Evolutionary conservation across 2,113 vertebrate genomes (phyloP).

Genomic region (Sinosuthora webbiana): DNA sequence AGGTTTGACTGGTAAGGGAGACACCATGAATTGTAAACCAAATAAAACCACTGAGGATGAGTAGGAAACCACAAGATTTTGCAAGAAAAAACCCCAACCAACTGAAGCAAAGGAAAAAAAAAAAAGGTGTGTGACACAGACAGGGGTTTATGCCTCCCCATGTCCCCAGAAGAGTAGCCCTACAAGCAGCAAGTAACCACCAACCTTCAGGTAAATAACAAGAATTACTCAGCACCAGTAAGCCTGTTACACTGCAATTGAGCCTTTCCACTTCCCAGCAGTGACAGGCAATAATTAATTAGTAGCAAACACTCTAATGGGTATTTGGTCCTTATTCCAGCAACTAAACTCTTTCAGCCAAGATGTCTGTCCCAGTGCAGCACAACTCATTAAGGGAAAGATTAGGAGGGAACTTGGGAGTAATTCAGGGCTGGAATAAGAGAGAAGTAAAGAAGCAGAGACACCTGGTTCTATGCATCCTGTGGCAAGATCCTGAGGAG

Average conservation of each 20-base stretch:
- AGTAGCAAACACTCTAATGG: background rate
- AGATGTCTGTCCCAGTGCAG: background rate
- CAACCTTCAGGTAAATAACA: background rate
- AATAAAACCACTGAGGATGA: background rate
- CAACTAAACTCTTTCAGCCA: background rate
- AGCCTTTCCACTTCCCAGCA: background rate
- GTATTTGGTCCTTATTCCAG: constrained; percentile 5
- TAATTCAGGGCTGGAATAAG: background rate
- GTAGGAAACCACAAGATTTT: background rate
- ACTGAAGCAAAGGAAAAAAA: background rate
- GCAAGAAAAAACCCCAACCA: background rate
- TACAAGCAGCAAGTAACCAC: background rate
- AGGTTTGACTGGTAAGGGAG: background rate
- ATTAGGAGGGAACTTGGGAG: background rate
- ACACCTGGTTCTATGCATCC: background rate
- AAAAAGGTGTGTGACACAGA: too few species aligned
- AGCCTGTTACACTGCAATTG: background rate
- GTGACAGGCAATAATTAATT: background rate
- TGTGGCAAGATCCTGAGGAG: background rate
- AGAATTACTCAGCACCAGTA: background rate
- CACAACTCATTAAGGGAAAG: constrained; percentile 22
- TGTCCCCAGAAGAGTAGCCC: background rate
- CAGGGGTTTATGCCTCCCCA: background rate
- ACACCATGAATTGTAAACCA: background rate
- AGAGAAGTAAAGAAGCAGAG: background rate